phyloP scores from a whole-genome alignment of 2,797 vertebrate genomes.

The Takifugu ocellatus region DNA sequence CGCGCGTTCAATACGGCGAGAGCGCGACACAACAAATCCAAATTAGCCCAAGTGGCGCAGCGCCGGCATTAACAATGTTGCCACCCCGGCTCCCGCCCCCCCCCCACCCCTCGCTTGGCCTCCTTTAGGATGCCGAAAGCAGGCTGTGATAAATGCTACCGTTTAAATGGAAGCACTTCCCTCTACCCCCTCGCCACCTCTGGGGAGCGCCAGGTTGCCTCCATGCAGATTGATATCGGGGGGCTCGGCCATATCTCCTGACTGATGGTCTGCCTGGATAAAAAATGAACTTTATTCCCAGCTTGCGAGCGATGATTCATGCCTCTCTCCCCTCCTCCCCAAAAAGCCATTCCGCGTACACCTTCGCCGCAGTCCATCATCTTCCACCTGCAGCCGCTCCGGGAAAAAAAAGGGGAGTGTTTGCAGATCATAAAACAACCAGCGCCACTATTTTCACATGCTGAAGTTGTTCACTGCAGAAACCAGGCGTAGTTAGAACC shows the following conservation, averaged over 20 bases:
- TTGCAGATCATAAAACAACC: constrained; percentile 9
- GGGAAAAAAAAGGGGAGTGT: constrained; percentile 34
- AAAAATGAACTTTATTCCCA: constrained; percentile 78
- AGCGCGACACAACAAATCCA: constrained; percentile 41
- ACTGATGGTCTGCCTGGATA: constrained; percentile 79
- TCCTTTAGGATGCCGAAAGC: constrained; percentile 61
- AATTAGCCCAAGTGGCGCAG: constrained; percentile 35
- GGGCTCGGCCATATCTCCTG: constrained; percentile 65
- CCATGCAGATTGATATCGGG: constrained; percentile 76
- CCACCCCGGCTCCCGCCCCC: constrained; percentile 15
- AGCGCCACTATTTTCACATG: not conserved
- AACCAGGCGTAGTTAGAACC: no score
- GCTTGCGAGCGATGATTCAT: constrained; percentile 71
- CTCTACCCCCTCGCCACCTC: constrained; percentile 47
- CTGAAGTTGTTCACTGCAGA: no score
- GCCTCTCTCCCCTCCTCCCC: constrained; percentile 19
- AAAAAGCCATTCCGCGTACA: constrained; percentile 41
- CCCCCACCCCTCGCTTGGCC: constrained; percentile 25
- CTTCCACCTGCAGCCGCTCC: constrained; percentile 14
- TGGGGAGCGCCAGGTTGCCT: constrained; percentile 65
- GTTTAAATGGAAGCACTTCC: constrained; percentile 73
- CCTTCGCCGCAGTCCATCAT: constrained; percentile 47
- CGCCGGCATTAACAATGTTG: constrained; percentile 30
- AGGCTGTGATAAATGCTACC: constrained; percentile 74
- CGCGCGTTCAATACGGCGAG: constrained; percentile 28